These are phyloP conservation scores for Deilephila porcellus DNA, from an alignment of 2,888 invertebrate species.

Conservation along the genomic window DNA sequence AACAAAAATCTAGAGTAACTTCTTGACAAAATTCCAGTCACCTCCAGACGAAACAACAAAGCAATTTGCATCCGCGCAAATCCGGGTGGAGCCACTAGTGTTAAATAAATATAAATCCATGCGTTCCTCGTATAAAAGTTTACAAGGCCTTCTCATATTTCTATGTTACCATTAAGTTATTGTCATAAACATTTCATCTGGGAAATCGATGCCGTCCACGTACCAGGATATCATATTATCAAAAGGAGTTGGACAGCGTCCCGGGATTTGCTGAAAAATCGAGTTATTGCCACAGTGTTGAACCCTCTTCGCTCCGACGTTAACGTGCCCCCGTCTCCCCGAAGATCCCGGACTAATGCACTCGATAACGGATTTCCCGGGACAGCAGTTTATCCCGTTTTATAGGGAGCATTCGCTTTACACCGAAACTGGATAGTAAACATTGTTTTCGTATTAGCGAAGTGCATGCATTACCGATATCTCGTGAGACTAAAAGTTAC, in stretches of 20 bases:
- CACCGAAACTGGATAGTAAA: constrained; percentile 24
- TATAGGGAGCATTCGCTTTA: constrained; percentile 27
- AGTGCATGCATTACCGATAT: constrained; percentile 12
- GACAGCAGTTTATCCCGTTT: constrained; percentile 50
- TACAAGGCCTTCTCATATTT: background rate
- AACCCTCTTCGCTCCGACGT: constrained; percentile 16
- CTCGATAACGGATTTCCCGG: constrained; percentile 60
- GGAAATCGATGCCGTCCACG: background rate
- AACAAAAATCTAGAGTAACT: no score
- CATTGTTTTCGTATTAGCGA: constrained; percentile 20
- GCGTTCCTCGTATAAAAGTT: background rate
- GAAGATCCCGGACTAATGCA: constrained; percentile 45
- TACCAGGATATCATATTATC: constrained; percentile 28
- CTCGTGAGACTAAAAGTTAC: background rate
- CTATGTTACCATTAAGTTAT: constrained; percentile 2
- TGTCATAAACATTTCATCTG: constrained; percentile 15
- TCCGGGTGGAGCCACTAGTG: no score
- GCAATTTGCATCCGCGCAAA: no score
- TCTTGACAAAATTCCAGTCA: no score
- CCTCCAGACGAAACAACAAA: no score
- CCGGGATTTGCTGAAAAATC: constrained; percentile 35
- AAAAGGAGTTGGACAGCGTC: constrained; percentile 31
- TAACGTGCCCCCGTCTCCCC: constrained; percentile 27
- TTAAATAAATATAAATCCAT: constrained; percentile 7
- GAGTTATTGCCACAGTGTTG: constrained; percentile 23